Percentiles rank a stretch among this genome's conserved stretches.
phyloP scores from a whole-genome alignment of 2,888 invertebrate species.

The Papilio gigon region DNA sequence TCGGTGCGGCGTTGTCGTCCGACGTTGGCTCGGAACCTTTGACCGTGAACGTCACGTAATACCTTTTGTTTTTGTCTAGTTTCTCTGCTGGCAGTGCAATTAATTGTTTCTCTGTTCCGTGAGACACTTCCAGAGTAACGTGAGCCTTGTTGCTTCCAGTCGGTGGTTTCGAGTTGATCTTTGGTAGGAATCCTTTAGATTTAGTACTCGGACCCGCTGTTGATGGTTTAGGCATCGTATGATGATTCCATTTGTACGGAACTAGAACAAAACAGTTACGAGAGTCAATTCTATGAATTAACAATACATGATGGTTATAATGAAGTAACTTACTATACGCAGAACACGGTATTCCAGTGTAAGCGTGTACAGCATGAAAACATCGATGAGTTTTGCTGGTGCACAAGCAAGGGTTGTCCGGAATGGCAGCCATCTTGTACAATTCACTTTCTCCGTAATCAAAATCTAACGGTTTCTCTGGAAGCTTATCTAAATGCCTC shows the following conservation, averaged over 20 bases:
- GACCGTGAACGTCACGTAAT: conserved; percentile 96
- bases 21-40: conserved; percentile 86
- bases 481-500: conserved; percentile 84
- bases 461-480: conserved; percentile 79
- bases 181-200: conserved; percentile 85
- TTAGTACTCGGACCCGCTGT: conserved; percentile 73
- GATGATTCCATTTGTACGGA: conserved; percentile 88
- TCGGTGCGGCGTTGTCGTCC: conserved; percentile 76
- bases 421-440: conserved; percentile 84
- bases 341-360: conserved; percentile 93
- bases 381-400: conserved; percentile 94
- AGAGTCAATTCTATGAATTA: conserved; percentile 1
- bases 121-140: conserved; percentile 90
- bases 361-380: conserved; percentile 95
- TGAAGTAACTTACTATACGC: conserved; percentile 88
- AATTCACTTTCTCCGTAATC: conserved; percentile 79
- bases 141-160: conserved; percentile 73
- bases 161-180: conserved; percentile 81
- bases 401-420: conserved; percentile 90
- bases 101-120: conserved; percentile 92
- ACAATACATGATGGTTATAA: background rate
- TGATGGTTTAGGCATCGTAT: conserved; percentile 89
- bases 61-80: conserved; percentile 93
- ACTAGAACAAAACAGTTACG: conserved; percentile 75
- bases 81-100: conserved; percentile 94